Base-by-base conservation (phyloP, 2,797 vertebrate species). In the Hippopotamyrus pictus region DNA sequence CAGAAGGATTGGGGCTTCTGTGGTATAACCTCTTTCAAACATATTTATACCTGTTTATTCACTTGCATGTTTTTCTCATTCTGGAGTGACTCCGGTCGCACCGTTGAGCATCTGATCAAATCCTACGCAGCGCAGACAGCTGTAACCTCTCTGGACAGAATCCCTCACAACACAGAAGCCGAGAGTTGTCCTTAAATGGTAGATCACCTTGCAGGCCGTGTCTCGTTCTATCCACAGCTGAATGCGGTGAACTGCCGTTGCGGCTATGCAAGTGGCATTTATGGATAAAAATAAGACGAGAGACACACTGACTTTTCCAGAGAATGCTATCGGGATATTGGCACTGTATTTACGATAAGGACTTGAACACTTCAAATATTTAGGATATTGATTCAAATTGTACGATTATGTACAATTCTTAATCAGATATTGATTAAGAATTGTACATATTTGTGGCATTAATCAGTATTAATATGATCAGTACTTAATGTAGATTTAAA, bases 131-230 rank as follows among this genome's bases (percentile, higher is more conserved):
- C 50, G 37, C 57, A 48, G 54, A 65, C 29, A 86, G 41, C 37
- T 88, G 54, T 53, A 88, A 65, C 54, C 19, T 48, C 41, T 69
- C 57, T 57, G 59, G 59, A 59, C 37, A 5, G 85, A 86, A 25
- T 86, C 57, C 41, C 29, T 46, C 44, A 48, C 57, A 41, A 14
- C 37, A 19, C 54, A 17, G 19, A 44, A 17, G 89, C 91, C 92
- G 91, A 93, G 93, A 95, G 94, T 93, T 95, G 90, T 95, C 95
- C 95, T 94, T 96, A 95, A 94, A 96, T 94, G 95, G 94, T 94
- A 91, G 93, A 95, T 93, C 91, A 91, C 92, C 92, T 91, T 86
- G 91, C 90, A 92, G 92, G 89, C 83, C 90, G 76, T 92, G 76
- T 92, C 89, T 65, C 2, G 9, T n/a, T 93, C 90, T 93, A 94